Conservation (phyloP, 2,113 vertebrate genomes). For the Bungarus multicinctus region DNA sequence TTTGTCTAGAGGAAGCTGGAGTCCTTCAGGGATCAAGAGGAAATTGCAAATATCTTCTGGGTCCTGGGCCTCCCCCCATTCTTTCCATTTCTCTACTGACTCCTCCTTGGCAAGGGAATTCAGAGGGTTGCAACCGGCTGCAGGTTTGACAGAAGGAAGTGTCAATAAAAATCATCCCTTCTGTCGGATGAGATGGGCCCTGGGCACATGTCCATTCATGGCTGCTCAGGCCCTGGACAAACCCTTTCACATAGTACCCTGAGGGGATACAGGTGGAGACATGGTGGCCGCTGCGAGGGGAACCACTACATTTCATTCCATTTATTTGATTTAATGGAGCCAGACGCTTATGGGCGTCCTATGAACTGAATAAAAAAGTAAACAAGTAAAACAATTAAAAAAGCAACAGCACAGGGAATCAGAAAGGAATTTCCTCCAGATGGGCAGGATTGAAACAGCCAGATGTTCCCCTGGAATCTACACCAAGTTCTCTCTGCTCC, state of each 20-base stretch:
- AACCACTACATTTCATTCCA: not conserved
- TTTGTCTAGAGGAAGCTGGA: not conserved
- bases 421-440: not conserved
- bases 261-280: not conserved
- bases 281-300: not conserved
- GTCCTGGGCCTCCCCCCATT: rapidly evolving
- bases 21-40: slow-evolving; percentile 21
- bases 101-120: not conserved
- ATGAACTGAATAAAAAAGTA: not conserved
- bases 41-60: slow-evolving; percentile 49
- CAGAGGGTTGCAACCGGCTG: not conserved
- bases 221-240: not conserved
- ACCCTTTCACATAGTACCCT: not conserved
- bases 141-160: not conserved
- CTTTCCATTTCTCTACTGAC: not conserved
- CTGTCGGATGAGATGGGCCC: not conserved
- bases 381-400: not conserved
- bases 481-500: not conserved
- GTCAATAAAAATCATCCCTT: not conserved
- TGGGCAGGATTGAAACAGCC: not conserved
- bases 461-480: not conserved
- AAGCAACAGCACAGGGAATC: not conserved
- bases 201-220: not conserved
- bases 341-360: not conserved
- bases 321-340: not conserved